Conservation (phyloP, 2,113 vertebrate species). For the Abramis brama region DNA sequence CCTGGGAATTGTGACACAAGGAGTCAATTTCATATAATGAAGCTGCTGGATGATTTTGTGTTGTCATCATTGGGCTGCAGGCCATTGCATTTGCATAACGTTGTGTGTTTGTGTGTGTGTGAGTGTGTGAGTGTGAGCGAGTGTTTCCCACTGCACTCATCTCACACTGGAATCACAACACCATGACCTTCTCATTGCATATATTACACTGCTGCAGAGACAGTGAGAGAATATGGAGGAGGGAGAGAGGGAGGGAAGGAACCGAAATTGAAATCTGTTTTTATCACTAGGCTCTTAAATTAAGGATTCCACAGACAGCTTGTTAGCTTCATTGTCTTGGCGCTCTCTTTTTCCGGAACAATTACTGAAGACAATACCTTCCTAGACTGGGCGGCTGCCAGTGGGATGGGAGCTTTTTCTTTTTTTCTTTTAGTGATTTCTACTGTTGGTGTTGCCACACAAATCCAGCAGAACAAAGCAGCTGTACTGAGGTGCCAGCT, state of each 20-base stretch:
- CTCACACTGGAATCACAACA: constrained; percentile 59
- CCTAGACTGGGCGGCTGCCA: constrained; percentile 65
- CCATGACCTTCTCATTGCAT: constrained; percentile 62
- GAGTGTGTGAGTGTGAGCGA: constrained; percentile 43
- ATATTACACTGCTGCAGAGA: constrained; percentile 61
- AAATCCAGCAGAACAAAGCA: constrained; percentile 65
- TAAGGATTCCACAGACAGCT: constrained; percentile 73
- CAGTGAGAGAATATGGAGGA: neutral
- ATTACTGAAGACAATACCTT: constrained; percentile 74
- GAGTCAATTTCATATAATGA: constrained; percentile 19
- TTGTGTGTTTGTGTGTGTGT: constrained; percentile 1
- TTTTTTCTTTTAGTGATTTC: constrained; percentile 44
- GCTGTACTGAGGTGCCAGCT: constrained; percentile 68
- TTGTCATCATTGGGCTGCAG: constrained; percentile 17
- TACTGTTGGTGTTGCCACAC: constrained; percentile 63
- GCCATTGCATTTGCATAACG: constrained; percentile 56
- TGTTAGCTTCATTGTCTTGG: constrained; percentile 73
- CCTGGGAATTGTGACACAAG: neutral
- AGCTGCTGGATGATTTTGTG: constrained; percentile 7
- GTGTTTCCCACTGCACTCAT: constrained; percentile 56
- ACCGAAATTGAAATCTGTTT: constrained; percentile 47
- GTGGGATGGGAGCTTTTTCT: constrained; percentile 67
- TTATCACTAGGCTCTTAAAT: constrained; percentile 60
- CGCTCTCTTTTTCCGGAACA: constrained; percentile 72
- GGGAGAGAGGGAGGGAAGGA: constrained; percentile 9